These are phyloP conservation scores for Meriones unguiculatus DNA, from an alignment of 2,113 vertebrate genomes.

Conservation along the genomic window DNA sequence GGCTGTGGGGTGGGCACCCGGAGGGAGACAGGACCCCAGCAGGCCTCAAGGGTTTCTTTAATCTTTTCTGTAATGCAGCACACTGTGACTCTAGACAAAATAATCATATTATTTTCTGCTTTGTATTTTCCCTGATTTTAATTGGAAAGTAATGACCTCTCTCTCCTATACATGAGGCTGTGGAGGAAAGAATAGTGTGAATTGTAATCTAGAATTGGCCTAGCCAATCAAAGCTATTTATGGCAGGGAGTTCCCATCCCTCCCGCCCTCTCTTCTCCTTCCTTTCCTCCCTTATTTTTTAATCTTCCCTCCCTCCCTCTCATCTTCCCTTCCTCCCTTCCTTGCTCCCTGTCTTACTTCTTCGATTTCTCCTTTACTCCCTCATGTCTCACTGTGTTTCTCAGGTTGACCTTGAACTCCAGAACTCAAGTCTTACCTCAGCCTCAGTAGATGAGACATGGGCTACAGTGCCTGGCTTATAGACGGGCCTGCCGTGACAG, in stretches of 20 bases:
- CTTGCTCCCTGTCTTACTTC: background rate
- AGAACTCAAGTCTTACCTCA: background rate
- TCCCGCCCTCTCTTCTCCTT: background rate
- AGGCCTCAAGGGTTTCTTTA: background rate
- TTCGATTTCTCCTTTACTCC: background rate
- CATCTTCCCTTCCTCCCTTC: background rate
- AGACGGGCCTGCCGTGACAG: background rate
- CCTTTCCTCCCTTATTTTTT: rapidly evolving
- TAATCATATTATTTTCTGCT: background rate
- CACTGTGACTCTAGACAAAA: background rate
- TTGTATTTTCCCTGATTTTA: background rate
- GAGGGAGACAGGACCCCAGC: background rate
- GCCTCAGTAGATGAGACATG: background rate
- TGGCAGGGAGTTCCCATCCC: background rate
- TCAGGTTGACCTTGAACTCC: background rate
- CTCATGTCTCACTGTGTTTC: background rate
- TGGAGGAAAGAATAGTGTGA: background rate
- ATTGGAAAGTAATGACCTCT: conserved; percentile 39
- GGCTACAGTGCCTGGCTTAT: background rate
- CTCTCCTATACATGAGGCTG: background rate
- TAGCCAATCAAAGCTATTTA: background rate
- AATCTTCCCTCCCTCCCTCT: background rate
- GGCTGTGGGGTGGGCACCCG: background rate
- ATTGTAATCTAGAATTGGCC: background rate
- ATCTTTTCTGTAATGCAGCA: background rate